Base-by-base conservation (phyloP, 2,888 invertebrate species). In the Dione vanillae region DNA sequence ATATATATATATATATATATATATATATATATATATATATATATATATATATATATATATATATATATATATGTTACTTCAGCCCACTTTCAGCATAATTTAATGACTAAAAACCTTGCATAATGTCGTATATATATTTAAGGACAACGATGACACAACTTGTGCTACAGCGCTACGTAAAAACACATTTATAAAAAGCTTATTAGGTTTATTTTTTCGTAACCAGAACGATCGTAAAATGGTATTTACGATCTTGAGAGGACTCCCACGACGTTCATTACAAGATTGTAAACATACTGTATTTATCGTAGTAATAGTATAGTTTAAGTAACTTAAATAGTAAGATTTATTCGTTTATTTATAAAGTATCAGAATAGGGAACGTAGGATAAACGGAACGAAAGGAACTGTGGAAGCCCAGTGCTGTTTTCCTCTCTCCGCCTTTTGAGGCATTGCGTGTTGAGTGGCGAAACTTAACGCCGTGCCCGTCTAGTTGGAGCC, bases 211-310 rank as follows among this genome's bases (percentile, higher is more conserved):
- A 80, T 80, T 80, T 78, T 81, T 75, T 78, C 64, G 71, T 68
- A 69, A 70, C 74, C 74, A 79, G 78, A 72, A 65, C 74, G 76
- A 77, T 77, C 74, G 80, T 85, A 82, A 86, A 83, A 69, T 73
- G 73, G 76, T 85, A 81, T 86, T 87, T 86, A 87, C 79, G 85
- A 82, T 59, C 65, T 66, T 41, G 20, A 70, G 67, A 67, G 74
- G 77, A 78, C 84, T 77, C 84, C 83, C 83, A 86, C 84, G 82
- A 79, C 69, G 49, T 69, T 66, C 20, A 73, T 69, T 70, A 67
- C 61, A 61, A 75, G 62, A 69, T 65, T 11, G 40, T 49, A 40
- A 51, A 49, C 64, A 64, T 37, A 14, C 19, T 37, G 37, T 20
- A 51, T 40, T 2, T n/a, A 49, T 49, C 12, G 37, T 37, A 20